These are phyloP conservation scores for Melikaiella ostensackeni DNA, from an alignment of 2,888 invertebrate genomes.

Conservation along the genomic window DNA sequence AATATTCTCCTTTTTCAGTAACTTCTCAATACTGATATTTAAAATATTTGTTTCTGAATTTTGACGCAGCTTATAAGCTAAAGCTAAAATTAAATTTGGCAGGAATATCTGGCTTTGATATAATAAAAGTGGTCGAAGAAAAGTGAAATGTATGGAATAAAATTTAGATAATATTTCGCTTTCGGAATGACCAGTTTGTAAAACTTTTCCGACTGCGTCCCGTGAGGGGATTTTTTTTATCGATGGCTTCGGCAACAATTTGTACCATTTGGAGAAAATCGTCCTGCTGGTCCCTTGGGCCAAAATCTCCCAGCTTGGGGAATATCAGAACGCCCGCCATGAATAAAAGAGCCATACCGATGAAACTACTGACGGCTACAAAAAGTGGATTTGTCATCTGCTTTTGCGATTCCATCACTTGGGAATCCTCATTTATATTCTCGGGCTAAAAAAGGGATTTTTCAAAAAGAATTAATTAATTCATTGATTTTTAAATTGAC, in stretches of 20 bases:
- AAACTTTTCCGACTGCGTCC: conserved; percentile 34
- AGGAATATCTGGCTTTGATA: background rate
- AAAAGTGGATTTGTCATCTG: conserved; percentile 79
- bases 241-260: conserved; percentile 63
- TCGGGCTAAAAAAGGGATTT: conserved; percentile 54
- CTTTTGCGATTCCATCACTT: conserved; percentile 60
- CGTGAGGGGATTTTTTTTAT: conserved; percentile 48
- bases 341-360: conserved; percentile 80
- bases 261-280: conserved; percentile 62
- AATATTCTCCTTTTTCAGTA: too few relatives aligned
- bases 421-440: conserved; percentile 48
- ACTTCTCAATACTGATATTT: too few relatives aligned
- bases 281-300: conserved; percentile 59
- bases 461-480: background rate
- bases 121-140: background rate
- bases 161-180: background rate
- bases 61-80: background rate
- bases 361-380: conserved; percentile 80
- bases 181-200: conserved; percentile 9
- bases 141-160: background rate
- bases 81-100: background rate
- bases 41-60: too few relatives aligned
- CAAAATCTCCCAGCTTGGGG: conserved; percentile 75
- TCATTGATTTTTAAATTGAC: background rate
- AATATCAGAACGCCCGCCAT: conserved; percentile 78